Evolutionary conservation across 2,113 vertebrate genomes (phyloP), one percentile per base, ranked within the genome.

Genomic region (Pelobates fuscus): DNA sequence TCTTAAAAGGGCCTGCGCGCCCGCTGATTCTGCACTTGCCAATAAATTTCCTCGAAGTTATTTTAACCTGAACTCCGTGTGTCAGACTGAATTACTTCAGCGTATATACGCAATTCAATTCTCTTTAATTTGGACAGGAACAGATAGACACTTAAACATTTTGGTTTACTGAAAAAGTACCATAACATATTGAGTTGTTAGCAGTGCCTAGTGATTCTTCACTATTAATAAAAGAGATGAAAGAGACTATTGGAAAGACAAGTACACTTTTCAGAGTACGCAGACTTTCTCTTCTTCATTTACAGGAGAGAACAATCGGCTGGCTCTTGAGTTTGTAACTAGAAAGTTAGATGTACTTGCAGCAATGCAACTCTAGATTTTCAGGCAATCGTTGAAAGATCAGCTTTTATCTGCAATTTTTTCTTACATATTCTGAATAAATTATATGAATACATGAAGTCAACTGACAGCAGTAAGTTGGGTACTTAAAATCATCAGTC

Each of bases 101-200:
- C n/a, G n/a, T n/a, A n/a, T n/a, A n/a, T n/a, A n/a, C n/a, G n/a
- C n/a, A n/a, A n/a, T n/a, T n/a, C n/a, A n/a, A n/a, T n/a, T n/a
- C n/a, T n/a, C n/a, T n/a, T n/a, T n/a, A n/a, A n/a, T n/a, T n/a
- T n/a, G n/a, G n/a, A n/a, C n/a, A n/a, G n/a, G n/a, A n/a, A n/a
- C n/a, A n/a, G n/a, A n/a, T n/a, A n/a, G n/a, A n/a, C n/a, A n/a
- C n/a, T n/a, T n/a, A n/a, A n/a, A n/a, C n/a, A n/a, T n/a, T n/a
- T n/a, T n/a, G n/a, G n/a, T n/a, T n/a, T n/a, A n/a, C n/a, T n/a
- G n/a, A n/a, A n/a, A n/a, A n/a, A n/a, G n/a, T n/a, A n/a, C n/a
- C n/a, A n/a, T n/a, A n/a, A n/a, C n/a, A 63, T 30, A 63, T 72
- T 63, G 44, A 25, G 52, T 63, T 72, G 70, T 64, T 72, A 32